Percentiles rank a stretch among this genome's conserved stretches.
phyloP scores from a whole-genome alignment of 2,888 invertebrate species.

The Apomyelois bistriatella region DNA sequence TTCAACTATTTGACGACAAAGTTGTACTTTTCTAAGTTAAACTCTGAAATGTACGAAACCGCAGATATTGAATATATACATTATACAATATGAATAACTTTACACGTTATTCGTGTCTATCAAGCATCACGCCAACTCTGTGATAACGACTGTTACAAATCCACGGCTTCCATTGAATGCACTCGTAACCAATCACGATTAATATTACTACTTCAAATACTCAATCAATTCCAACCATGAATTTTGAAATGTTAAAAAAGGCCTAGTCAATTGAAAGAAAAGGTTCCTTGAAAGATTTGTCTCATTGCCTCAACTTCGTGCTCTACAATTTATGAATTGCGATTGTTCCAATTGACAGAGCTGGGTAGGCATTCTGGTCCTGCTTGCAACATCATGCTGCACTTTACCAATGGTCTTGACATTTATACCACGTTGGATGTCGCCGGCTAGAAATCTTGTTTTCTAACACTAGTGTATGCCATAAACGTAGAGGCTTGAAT shows the following conservation, averaged over 20 bases:
- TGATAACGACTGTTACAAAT: background rate
- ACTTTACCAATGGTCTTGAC: slow-evolving; percentile 42
- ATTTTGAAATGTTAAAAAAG: background rate
- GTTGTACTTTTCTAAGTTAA: too few relatives aligned
- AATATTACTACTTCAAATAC: background rate
- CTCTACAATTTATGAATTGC: slow-evolving; percentile 5
- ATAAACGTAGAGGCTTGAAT: slow-evolving; percentile 9
- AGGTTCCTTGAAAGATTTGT: background rate
- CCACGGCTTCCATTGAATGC: background rate
- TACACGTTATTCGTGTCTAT: background rate
- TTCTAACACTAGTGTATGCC: slow-evolving; percentile 16
- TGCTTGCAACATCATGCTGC: slow-evolving; percentile 29
- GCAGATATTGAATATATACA: too few relatives aligned
- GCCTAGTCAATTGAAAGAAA: background rate
- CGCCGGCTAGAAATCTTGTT: slow-evolving; percentile 29
- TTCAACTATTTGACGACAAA: too few relatives aligned
- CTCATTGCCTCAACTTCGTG: background rate
- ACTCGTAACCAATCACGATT: slow-evolving; percentile 7
- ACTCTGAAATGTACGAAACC: too few relatives aligned
- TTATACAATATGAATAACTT: background rate
- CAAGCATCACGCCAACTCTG: background rate
- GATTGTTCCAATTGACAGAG: slow-evolving; percentile 14
- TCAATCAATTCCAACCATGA: background rate
- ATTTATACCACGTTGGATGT: slow-evolving; percentile 30
- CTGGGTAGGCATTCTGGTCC: slow-evolving; percentile 22